phyloP scores from a whole-genome alignment of 1,140 invertebrate species.

The Apolygus lucorum region DNA sequence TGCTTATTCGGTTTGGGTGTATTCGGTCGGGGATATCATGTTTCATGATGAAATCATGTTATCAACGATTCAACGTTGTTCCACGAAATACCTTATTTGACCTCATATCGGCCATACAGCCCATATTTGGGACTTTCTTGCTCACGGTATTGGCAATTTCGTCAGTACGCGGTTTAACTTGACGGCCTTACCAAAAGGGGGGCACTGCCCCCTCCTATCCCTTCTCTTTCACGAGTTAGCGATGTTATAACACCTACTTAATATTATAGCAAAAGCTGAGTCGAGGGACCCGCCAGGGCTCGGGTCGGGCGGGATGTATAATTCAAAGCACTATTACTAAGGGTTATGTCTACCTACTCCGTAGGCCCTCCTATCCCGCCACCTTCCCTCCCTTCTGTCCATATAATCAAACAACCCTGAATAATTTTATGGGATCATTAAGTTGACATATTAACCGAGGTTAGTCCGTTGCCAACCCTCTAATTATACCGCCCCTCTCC shows the following conservation, averaged over 20 bases:
- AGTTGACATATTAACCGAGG: conserved; percentile 13
- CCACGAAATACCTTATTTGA: no score
- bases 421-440: conserved; percentile 10
- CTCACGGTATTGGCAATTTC: no score
- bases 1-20: no score
- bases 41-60: no score
- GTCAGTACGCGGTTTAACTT: no score
- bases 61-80: no score
- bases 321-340: conserved; percentile 7
- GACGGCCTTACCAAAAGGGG: no score
- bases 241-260: conserved; percentile 15
- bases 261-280: conserved; percentile 12
- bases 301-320: not conserved
- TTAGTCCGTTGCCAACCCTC: not conserved
- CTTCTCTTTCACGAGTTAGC: not conserved
- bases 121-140: no score
- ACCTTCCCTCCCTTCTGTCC: not conserved
- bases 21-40: no score
- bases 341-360: conserved; percentile 1
- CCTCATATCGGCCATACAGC: no score
- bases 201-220: not conserved
- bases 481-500: not conserved
- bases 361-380: not conserved
- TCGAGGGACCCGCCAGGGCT: not conserved
- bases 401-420: conserved; percentile 8